Evolutionary conservation across 1,140 invertebrate genomes (phyloP).

Genomic region (Drepana arcuata): DNA sequence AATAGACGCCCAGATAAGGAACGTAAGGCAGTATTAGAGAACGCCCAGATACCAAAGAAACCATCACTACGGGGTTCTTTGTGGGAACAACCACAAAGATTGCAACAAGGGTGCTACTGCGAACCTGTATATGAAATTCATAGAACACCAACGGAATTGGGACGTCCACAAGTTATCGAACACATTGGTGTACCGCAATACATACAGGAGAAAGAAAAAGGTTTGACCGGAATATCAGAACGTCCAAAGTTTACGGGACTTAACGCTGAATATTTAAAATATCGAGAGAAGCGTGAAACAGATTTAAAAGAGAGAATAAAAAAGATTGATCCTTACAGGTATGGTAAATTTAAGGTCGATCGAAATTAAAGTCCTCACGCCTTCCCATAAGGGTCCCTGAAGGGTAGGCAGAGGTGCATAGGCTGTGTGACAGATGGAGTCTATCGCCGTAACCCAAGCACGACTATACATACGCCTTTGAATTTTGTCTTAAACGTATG

Average conservation of each 20-base stretch:
- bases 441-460: too few relatives aligned
- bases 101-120: slow-evolving; percentile 42
- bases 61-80: slow-evolving; percentile 28
- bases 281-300: slow-evolving; percentile 34
- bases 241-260: slow-evolving; percentile 23
- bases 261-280: slow-evolving; percentile 32
- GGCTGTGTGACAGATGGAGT: too few relatives aligned
- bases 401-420: too few relatives aligned
- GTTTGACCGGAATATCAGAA: slow-evolving; percentile 22
- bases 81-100: slow-evolving; percentile 44
- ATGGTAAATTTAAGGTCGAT: slow-evolving; percentile 4
- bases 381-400: too few relatives aligned
- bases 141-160: slow-evolving; percentile 34
- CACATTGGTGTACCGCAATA: slow-evolving; percentile 52
- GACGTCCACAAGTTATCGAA: slow-evolving; percentile 35
- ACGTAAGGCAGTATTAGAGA: slow-evolving; percentile 39
- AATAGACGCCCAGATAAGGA: slow-evolving; percentile 43
- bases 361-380: too few relatives aligned
- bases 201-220: slow-evolving; percentile 50
- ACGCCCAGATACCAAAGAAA: slow-evolving; percentile 41
- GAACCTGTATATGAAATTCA: slow-evolving; percentile 37
- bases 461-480: too few relatives aligned
- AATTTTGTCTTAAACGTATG: too few relatives aligned
- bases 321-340: slow-evolving; percentile 53
- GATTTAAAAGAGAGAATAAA: slow-evolving; percentile 29